A percentile compares a stretch with the other conserved stretches of the same genome.
Conservation (phyloP, 2,797 vertebrate species). For the Microctenopoma steveboyesi region DNA sequence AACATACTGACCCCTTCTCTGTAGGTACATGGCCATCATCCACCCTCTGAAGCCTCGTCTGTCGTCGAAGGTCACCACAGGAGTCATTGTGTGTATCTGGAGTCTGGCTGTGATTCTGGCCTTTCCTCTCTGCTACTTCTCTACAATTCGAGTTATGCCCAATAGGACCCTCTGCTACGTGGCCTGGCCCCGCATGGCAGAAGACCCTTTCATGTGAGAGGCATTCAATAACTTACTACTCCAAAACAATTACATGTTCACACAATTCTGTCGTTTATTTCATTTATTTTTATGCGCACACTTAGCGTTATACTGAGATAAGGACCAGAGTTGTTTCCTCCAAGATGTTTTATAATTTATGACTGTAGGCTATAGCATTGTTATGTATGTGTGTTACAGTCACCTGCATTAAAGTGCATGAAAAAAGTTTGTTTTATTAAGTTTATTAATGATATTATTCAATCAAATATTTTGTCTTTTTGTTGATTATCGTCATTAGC, state of each 20-base stretch:
- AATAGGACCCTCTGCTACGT: constrained; percentile 93
- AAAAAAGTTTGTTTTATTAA: no score
- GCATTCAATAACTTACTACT: background rate
- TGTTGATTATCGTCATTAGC: background rate
- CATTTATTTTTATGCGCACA: no score
- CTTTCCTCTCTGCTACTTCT: constrained; percentile 95
- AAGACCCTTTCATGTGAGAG: constrained; percentile 92
- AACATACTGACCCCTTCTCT: constrained; percentile 26
- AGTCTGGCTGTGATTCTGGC: constrained; percentile 93
- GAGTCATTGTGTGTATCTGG: constrained; percentile 95
- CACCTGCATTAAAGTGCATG: background rate
- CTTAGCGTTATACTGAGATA: background rate
- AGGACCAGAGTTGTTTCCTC: background rate
- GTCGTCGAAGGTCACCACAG: constrained; percentile 92
- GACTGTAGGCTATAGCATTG: background rate
- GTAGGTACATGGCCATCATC: constrained; percentile 98
- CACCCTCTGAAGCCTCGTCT: constrained; percentile 95
- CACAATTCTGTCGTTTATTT: background rate
- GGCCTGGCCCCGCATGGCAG: constrained; percentile 88
- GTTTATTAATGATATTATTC: no score
- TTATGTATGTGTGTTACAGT: background rate
- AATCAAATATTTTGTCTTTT: background rate
- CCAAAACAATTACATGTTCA: no score
- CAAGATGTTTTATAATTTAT: background rate
- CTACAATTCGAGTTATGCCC: constrained; percentile 85